Conservation (phyloP, 1,140 invertebrate species). For the Euwallacea fornicatus region DNA sequence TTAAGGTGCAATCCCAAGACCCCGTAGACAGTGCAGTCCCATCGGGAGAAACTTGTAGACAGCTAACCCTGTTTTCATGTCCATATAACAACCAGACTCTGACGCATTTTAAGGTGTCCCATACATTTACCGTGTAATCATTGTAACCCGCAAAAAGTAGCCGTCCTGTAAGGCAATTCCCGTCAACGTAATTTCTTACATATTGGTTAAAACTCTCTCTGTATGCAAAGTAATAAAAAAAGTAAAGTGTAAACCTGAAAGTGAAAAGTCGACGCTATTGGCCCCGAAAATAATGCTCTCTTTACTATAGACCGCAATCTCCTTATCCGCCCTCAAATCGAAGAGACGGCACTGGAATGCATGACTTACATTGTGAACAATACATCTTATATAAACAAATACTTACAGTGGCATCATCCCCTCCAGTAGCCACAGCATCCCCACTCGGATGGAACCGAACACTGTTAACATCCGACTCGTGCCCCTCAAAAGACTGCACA, state of each 20-base stretch:
- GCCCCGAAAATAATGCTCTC: constrained; percentile 98
- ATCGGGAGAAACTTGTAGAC: constrained; percentile 93
- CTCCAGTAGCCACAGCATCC: constrained; percentile 96
- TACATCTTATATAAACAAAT: constrained; percentile 3
- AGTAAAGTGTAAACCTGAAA: constrained; percentile 83
- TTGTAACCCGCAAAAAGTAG: constrained; percentile 98
- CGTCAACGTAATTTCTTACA: not conserved
- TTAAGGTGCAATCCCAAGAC: constrained; percentile 96
- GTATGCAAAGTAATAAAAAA: no score
- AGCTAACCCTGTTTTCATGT: constrained; percentile 97
- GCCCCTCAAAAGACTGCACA: constrained; percentile 98
- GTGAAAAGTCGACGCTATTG: constrained; percentile 96
- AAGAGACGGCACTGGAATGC: constrained; percentile 85
- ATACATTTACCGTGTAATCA: constrained; percentile 98
- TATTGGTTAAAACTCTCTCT: not conserved
- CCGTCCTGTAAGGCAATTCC: constrained; percentile 64
- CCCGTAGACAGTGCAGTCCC: constrained; percentile 96
- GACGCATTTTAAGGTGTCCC: constrained; percentile 95
- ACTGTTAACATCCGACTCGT: constrained; percentile 97
- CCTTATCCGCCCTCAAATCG: constrained; percentile 96
- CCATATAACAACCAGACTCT: constrained; percentile 92
- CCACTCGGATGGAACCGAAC: constrained; percentile 99
- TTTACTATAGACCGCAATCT: constrained; percentile 95
- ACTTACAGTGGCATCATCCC: constrained; percentile 92
- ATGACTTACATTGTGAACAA: not conserved